Evolutionary conservation across 2,797 vertebrate genomes (phyloP).

Genomic region (Micrastur ruficollis): DNA sequence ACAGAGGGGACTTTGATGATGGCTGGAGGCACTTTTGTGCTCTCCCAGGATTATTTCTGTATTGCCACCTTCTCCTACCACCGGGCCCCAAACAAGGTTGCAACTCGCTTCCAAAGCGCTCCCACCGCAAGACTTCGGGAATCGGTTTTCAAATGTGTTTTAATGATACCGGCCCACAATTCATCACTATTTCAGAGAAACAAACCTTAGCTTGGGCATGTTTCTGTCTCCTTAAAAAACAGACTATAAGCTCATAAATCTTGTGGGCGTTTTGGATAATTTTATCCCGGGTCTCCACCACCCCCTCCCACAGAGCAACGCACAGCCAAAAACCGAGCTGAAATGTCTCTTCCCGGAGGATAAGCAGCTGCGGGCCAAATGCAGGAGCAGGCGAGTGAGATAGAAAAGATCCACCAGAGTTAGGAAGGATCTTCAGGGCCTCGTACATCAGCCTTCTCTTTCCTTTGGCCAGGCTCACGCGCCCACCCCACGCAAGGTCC

Average conservation of each 20-base stretch:
- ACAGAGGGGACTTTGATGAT: neutral
- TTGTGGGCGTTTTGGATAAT: neutral
- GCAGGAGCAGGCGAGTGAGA: neutral
- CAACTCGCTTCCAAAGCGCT: accelerated
- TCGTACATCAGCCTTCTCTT: neutral
- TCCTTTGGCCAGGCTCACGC: neutral
- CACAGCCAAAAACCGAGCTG: neutral
- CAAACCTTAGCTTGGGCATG: neutral
- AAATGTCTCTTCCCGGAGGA: neutral
- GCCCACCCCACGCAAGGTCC: neutral
- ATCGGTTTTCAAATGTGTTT: accelerated
- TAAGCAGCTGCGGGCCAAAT: accelerated
- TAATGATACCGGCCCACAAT: neutral
- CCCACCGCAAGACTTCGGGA: accelerated
- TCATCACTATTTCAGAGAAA: neutral
- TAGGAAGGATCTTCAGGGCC: neutral
- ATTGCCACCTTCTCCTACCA: neutral
- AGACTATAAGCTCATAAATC: neutral
- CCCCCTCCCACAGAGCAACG: neutral
- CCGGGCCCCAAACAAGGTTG: accelerated
- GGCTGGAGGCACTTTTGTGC: neutral
- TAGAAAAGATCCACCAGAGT: neutral
- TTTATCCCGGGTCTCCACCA: neutral
- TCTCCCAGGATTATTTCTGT: neutral
- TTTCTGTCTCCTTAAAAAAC: neutral